These are phyloP conservation scores for Athrips mouffetella DNA, from an alignment of 2,888 invertebrate genomes.

Conservation along the genomic window DNA sequence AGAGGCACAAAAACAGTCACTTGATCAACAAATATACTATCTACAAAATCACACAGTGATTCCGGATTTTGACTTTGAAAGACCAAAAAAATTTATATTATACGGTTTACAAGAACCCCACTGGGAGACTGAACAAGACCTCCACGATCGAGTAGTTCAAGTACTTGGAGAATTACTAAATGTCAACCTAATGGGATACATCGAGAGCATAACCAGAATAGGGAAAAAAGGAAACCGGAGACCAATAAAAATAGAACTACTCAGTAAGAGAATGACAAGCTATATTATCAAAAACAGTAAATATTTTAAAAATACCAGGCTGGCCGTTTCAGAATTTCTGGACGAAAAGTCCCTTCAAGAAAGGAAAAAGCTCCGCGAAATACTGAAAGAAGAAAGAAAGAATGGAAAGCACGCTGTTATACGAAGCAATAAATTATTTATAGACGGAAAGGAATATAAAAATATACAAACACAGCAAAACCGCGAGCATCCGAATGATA, in stretches of 20 bases:
- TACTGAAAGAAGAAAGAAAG: not conserved
- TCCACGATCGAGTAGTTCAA: not conserved
- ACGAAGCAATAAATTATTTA: not conserved
- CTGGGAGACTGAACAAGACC: not conserved
- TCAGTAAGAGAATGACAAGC: slow-evolving; percentile 16
- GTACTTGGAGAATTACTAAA: not conserved
- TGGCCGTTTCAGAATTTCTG: slow-evolving; percentile 2
- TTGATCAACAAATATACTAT: not conserved
- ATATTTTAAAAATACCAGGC: slow-evolving; percentile 9
- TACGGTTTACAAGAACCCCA: not conserved
- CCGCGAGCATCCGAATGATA: too few relatives aligned
- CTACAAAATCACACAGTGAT: not conserved
- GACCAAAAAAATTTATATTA: not conserved
- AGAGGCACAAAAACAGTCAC: not conserved
- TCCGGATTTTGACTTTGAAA: not conserved
- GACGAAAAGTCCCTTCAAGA: not conserved
- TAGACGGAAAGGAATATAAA: not conserved
- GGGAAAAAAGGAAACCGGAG: not conserved
- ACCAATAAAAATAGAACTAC: slow-evolving; percentile 4
- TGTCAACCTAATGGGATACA: not conserved
- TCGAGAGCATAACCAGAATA: not conserved
- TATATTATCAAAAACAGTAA: slow-evolving; percentile 5
- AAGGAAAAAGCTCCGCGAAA: not conserved
- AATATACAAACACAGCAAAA: not conserved
- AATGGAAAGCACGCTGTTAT: not conserved